A percentile compares a stretch with the other conserved stretches of the same genome.
Evolutionary conservation across 1,140 invertebrate species (phyloP).

Genomic region (Drosophila sp.): DNA sequence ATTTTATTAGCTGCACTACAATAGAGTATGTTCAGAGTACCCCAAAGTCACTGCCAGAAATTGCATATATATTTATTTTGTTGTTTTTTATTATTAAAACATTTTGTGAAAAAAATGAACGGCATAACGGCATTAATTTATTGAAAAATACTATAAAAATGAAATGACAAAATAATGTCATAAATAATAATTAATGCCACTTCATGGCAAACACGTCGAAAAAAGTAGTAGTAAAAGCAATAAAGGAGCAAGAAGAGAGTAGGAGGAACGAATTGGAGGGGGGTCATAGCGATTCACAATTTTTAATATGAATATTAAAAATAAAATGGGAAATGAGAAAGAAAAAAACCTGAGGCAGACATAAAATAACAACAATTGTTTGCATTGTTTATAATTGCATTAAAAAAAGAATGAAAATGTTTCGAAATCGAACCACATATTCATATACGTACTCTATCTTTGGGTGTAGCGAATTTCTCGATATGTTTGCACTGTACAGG

Average conservation of each 20-base stretch:
- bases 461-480: background rate
- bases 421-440: conserved; percentile 47
- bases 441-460: background rate
- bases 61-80: background rate
- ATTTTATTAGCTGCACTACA: too few species aligned
- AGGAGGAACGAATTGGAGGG: background rate
- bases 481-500: too few species aligned
- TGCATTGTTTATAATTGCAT: conserved; percentile 70
- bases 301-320: conserved; percentile 49
- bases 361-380: conserved; percentile 64
- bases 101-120: conserved; percentile 53
- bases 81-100: conserved; percentile 49
- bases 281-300: background rate
- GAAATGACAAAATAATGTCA: conserved; percentile 56
- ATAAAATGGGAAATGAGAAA: conserved; percentile 36
- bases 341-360: conserved; percentile 36
- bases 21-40: background rate
- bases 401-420: conserved; percentile 58
- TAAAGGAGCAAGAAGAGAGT: conserved; percentile 1
- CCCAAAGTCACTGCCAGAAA: background rate
- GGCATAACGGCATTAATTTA: conserved; percentile 46
- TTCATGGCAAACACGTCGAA: conserved; percentile 19
- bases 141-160: conserved; percentile 61
- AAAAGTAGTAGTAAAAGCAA: conserved; percentile 15
- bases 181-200: conserved; percentile 76